Percentiles rank a stretch among this genome's conserved stretches.
phyloP scores from a whole-genome alignment of 2,113 vertebrate species.

The Corydoras maculifer region DNA sequence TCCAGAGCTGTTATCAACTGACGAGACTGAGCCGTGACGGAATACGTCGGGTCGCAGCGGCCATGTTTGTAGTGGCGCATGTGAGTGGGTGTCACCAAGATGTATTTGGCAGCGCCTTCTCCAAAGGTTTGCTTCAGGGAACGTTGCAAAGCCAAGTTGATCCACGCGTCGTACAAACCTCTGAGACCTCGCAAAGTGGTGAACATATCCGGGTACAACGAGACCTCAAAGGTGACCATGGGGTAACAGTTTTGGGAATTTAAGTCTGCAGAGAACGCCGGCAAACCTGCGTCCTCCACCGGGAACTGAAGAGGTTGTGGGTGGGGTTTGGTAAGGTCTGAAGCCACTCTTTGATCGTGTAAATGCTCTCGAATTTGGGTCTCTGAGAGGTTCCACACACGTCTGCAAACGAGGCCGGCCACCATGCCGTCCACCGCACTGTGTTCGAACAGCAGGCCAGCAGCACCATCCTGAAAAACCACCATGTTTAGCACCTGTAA shows the following conservation, averaged over 20 bases:
- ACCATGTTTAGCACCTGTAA: constrained; percentile 66
- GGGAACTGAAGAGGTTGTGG: constrained; percentile 51
- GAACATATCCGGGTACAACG: constrained; percentile 66
- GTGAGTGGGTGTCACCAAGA: constrained; percentile 71
- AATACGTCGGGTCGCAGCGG: constrained; percentile 71
- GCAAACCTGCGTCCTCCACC: constrained; percentile 35
- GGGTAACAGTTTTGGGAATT: constrained; percentile 34
- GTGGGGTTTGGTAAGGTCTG: constrained; percentile 24
- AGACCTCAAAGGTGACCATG: constrained; percentile 64
- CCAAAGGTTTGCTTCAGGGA: constrained; percentile 63
- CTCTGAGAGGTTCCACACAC: constrained; percentile 62
- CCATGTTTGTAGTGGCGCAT: constrained; percentile 74
- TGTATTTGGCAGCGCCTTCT: constrained; percentile 51
- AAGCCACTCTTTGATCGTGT: constrained; percentile 30
- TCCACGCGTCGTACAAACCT: constrained; percentile 67
- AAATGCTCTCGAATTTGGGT: constrained; percentile 47
- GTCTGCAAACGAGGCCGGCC: constrained; percentile 56
- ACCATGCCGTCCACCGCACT: constrained; percentile 72
- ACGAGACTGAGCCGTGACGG: constrained; percentile 54
- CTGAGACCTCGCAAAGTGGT: constrained; percentile 61
- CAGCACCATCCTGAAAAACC: constrained; percentile 64
- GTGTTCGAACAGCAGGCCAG: constrained; percentile 70
- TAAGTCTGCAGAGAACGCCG: not conserved
- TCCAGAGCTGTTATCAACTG: constrained; percentile 54
- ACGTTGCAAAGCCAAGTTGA: constrained; percentile 71